Conservation (phyloP, 2,888 invertebrate species). For the Trimorus sp. region DNA sequence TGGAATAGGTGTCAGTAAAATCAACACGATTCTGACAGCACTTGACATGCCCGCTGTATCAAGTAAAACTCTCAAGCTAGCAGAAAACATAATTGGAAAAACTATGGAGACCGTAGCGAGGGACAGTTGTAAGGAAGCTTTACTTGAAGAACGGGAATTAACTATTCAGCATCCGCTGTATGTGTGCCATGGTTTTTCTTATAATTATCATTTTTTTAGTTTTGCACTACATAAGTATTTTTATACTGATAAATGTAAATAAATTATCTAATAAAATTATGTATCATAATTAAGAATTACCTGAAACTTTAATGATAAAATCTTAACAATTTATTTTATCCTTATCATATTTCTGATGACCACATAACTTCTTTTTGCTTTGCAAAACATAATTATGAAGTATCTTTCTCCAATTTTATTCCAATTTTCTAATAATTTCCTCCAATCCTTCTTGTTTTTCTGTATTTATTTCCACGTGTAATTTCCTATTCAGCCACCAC, state of each 20-base stretch:
- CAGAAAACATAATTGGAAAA: constrained; percentile 15
- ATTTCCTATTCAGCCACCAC: too few species aligned
- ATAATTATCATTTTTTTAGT: neutral
- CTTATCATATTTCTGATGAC: too few species aligned
- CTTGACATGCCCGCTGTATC: constrained; percentile 1
- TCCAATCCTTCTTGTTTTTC: too few species aligned
- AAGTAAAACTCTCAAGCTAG: neutral
- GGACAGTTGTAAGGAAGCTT: constrained; percentile 23
- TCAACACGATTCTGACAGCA: constrained; percentile 10
- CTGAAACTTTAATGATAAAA: too few species aligned
- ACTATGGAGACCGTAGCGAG: constrained; percentile 5
- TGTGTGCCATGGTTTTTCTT: too few species aligned
- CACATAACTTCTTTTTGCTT: too few species aligned
- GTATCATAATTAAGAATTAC: neutral
- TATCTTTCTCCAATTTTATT: too few species aligned
- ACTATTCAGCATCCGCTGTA: constrained; percentile 15
- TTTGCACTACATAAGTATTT: neutral
- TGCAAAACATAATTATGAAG: too few species aligned
- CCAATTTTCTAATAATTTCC: too few species aligned
- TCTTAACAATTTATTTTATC: too few species aligned
- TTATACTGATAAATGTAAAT: neutral
- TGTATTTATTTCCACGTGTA: too few species aligned
- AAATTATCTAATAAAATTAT: neutral
- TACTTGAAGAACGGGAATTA: constrained; percentile 15
- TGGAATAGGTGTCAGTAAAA: constrained; percentile 15